These are phyloP conservation scores for Atrichornis clamosus DNA, from an alignment of 2,113 vertebrate genomes.

Conservation along the genomic window DNA sequence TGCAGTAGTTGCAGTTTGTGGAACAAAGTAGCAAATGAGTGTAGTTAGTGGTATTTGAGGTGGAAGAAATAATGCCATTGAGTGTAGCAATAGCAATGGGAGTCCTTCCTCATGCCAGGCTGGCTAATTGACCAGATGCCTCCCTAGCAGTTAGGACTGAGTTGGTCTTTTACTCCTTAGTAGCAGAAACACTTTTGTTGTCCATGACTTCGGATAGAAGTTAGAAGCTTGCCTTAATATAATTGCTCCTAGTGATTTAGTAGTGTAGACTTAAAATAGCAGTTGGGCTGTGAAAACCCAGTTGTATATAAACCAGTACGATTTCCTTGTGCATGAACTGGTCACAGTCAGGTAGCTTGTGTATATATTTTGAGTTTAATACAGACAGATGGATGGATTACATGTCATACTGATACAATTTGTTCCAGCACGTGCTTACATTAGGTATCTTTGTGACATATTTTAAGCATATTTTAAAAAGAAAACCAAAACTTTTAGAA, in stretches of 20 bases:
- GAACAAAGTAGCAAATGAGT: not conserved
- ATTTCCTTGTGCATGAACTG: not conserved
- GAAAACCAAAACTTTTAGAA: not conserved
- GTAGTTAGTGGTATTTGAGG: not conserved
- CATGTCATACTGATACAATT: not conserved
- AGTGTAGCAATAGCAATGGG: not conserved
- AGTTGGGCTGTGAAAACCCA: not conserved
- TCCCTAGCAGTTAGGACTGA: rapidly evolving
- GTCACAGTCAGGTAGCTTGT: not conserved
- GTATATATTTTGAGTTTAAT: not conserved
- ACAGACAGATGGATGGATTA: not conserved
- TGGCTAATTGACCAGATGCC: not conserved
- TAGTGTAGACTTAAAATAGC: not conserved
- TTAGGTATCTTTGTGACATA: not conserved
- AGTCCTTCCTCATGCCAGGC: not conserved
- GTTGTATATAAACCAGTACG: not conserved
- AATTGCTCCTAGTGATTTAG: not conserved
- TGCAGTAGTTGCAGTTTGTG: not conserved
- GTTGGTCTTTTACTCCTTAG: not conserved
- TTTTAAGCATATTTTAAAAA: not conserved
- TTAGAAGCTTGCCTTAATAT: not conserved
- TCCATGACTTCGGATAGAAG: not conserved
- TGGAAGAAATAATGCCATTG: not conserved
- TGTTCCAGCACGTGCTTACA: not conserved
- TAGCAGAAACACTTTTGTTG: not conserved